Conservation (phyloP, 2,113 vertebrate genomes). For the Bufo bufo region DNA sequence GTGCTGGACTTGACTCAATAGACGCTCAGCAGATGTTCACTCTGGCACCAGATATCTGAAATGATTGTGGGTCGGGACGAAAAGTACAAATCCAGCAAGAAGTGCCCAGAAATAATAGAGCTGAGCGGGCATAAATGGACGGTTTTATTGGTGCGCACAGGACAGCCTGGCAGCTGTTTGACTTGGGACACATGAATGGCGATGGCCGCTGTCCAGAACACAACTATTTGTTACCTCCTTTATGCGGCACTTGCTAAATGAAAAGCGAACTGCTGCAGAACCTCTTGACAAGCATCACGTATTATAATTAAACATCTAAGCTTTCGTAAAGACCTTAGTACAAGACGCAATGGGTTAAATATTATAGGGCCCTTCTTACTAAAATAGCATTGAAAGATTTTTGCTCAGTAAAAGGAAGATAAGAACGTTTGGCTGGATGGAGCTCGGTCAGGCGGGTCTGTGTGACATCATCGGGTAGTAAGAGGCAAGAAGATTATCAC, state of each 20-base stretch:
- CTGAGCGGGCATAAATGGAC: constrained; percentile 42
- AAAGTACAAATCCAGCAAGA: constrained; percentile 41
- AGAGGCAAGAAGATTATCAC: too few species aligned
- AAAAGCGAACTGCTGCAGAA: neutral
- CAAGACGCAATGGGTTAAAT: too few species aligned
- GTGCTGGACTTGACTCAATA: constrained; percentile 41
- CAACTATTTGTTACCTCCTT: neutral
- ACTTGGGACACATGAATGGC: neutral
- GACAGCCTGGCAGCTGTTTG: constrained; percentile 30
- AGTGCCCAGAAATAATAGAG: constrained; percentile 42
- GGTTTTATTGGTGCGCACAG: constrained; percentile 32
- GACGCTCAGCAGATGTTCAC: constrained; percentile 50
- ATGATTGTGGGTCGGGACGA: constrained; percentile 15
- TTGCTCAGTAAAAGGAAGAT: neutral
- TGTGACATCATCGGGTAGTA: neutral
- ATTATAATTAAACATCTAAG: too few species aligned
- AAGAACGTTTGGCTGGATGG: neutral
- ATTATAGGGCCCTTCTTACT: neutral
- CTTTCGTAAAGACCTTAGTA: neutral
- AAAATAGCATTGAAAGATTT: neutral
- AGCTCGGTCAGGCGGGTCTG: neutral
- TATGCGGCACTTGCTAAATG: neutral
- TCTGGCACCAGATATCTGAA: constrained; percentile 29
- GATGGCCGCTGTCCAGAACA: neutral
- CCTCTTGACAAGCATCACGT: neutral